phyloP scores from a whole-genome alignment of 2,113 vertebrate species.

The Noctilio leporinus region DNA sequence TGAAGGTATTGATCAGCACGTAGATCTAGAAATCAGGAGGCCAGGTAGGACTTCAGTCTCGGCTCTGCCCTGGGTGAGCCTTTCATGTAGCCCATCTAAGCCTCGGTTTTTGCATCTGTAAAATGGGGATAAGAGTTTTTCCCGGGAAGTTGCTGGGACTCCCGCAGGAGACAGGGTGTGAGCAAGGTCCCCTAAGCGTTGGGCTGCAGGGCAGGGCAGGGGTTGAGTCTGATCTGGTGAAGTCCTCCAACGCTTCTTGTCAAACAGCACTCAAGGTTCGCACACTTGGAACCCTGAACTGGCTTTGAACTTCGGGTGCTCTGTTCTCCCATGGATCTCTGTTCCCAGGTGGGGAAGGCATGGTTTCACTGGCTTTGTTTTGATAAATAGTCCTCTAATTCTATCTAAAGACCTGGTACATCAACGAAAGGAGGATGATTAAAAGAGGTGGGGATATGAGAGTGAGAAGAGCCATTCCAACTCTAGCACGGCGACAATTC shows the following conservation, averaged over 20 bases:
- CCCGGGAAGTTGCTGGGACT: background rate
- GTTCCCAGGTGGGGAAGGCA: background rate
- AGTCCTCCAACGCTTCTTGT: background rate
- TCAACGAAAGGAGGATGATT: background rate
- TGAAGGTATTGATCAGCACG: background rate
- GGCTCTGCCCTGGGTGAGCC: background rate
- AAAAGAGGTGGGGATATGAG: background rate
- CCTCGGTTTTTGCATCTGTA: conserved; percentile 33
- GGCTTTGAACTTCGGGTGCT: too few relatives aligned
- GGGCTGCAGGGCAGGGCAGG: background rate
- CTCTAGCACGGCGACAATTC: background rate
- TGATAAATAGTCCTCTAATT: background rate
- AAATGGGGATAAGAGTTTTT: background rate
- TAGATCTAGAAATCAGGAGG: background rate
- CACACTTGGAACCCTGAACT: background rate
- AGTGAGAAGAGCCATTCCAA: background rate
- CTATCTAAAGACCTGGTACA: background rate
- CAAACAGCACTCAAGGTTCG: background rate
- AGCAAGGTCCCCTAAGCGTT: background rate
- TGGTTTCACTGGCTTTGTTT: background rate
- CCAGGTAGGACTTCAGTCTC: background rate
- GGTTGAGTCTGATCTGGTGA: background rate
- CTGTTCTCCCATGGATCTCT: background rate
- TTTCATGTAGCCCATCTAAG: background rate
- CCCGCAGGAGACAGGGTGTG: background rate